Evolutionary conservation across 2,888 invertebrate species (phyloP).

Genomic region (Sussaba pulchella): DNA sequence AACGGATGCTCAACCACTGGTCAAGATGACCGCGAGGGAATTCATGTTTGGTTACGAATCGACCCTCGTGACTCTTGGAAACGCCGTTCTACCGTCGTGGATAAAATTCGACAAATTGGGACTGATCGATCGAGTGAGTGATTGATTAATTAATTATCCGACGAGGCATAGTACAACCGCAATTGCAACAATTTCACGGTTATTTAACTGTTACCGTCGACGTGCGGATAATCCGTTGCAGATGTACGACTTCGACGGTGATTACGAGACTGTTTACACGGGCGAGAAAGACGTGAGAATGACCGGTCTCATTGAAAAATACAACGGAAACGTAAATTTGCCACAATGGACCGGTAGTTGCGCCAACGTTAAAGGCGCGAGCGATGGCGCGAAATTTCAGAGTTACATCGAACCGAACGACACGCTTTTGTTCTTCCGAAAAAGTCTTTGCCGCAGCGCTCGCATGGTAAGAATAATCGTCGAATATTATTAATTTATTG

Average conservation of each 20-base stretch:
- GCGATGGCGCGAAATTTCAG: slow-evolving; percentile 94
- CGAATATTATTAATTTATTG: no score
- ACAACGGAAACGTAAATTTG: slow-evolving; percentile 89
- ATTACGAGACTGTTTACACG: slow-evolving; percentile 92
- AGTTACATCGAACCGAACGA: slow-evolving; percentile 90
- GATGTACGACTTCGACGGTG: slow-evolving; percentile 95
- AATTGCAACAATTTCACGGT: no score
- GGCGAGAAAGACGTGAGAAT: slow-evolving; percentile 87
- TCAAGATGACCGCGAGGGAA: slow-evolving; percentile 92
- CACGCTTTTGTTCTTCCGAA: slow-evolving; percentile 91
- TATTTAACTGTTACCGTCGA: no score
- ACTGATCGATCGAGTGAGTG: slow-evolving; percentile 93
- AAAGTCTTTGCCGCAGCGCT: slow-evolving; percentile 94
- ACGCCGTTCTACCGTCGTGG: slow-evolving; percentile 93
- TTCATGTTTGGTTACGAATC: slow-evolving; percentile 96
- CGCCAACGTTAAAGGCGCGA: slow-evolving; percentile 90
- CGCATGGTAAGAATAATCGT: slow-evolving; percentile 88
- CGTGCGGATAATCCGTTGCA: no score
- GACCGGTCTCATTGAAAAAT: slow-evolving; percentile 91
- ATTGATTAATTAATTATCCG: no score
- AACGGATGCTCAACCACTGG: slow-evolving; percentile 89
- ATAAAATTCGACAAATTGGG: slow-evolving; percentile 95
- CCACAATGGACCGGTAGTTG: slow-evolving; percentile 94
- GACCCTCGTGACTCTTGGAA: slow-evolving; percentile 92
- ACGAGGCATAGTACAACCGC: no score